Percentiles rank a stretch among this genome's conserved stretches.
Evolutionary conservation across 2,113 vertebrate genomes (phyloP).

Genomic region (Cynopterus brachyotis): DNA sequence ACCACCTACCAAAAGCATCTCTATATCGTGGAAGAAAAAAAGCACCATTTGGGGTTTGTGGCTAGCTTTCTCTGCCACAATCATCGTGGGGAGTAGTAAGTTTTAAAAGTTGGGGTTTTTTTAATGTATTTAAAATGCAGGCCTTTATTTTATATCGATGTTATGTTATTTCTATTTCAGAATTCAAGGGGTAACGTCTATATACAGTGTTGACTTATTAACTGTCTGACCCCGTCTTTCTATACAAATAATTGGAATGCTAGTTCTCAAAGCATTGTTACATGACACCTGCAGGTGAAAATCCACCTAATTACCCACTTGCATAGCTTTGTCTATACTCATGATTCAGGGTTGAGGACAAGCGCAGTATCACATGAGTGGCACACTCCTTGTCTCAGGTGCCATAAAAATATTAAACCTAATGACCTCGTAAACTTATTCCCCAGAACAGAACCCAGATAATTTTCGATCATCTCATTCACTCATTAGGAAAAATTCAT

Average conservation of each 20-base stretch:
- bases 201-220: not conserved
- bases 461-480: not conserved
- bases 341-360: not conserved
- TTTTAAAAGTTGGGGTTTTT: not conserved
- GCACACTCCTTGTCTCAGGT: not conserved
- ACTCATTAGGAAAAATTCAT: not conserved
- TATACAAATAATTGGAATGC: not conserved
- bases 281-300: not conserved
- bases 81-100: not conserved
- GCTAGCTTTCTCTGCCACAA: not conserved
- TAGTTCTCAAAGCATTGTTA: not conserved
- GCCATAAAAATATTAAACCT: not conserved
- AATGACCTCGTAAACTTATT: not conserved
- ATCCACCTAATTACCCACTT: not conserved
- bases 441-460: not conserved
- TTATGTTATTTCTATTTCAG: not conserved
- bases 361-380: not conserved
- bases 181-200: not conserved
- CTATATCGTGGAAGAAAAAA: not conserved
- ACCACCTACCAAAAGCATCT: not conserved
- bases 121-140: not conserved
- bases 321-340: not conserved
- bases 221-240: not conserved
- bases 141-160: not conserved
- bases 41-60: rapidly evolving